Evolutionary conservation across 2,113 vertebrate genomes (phyloP), one percentile per base, ranked within the genome.

Genomic region (Lagopus muta): DNA sequence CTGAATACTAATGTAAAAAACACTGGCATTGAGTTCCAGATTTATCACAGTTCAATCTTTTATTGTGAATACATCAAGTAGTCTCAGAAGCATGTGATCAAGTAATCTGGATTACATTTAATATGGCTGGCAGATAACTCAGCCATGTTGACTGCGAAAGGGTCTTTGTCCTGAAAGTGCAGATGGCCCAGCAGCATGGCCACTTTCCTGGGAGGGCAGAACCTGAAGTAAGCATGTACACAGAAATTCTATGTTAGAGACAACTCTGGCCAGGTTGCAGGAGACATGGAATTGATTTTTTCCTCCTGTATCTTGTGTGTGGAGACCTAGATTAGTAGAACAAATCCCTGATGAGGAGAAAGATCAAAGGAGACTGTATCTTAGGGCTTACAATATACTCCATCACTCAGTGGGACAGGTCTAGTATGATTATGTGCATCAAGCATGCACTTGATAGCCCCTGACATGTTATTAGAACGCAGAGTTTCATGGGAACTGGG

Each of bases 111-210:
- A 83, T 69, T 91, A 34, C 79, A 94, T 96, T 96, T 96, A 88
- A 95, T 93, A 95, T 93, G 96, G 93, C 72, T 95, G 96, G 95
- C 94, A 8, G 61, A 92, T 96, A 91, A 89, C 96, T n/a, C 52
- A 2, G 0, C 24, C 61, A 21, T 8, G 48, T 32, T 21, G 89
- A 85, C 55, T 89, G 66, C 30, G 54, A 21, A 4, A 12, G 47
- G 50, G n/a, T 62, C 92, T 73, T 38, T 90, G 81, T 89, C 86
- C 69, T 70, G 92, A 81, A 89, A 84, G 12, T 30, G 71, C 90
- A 95, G 90, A 80, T 91, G 81, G 78, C 55, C 34, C 4, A 20
- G 62, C 38, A 89, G 64, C 34, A 61, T 43, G 54, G 6, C 45
- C 42, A 71, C 15, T 89, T 69, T 45, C 24, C 40, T 57, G 58